Percentiles rank a stretch among this genome's conserved stretches.
Evolutionary conservation across 2,888 invertebrate species (phyloP).

Genomic region (Atethmia centrago): DNA sequence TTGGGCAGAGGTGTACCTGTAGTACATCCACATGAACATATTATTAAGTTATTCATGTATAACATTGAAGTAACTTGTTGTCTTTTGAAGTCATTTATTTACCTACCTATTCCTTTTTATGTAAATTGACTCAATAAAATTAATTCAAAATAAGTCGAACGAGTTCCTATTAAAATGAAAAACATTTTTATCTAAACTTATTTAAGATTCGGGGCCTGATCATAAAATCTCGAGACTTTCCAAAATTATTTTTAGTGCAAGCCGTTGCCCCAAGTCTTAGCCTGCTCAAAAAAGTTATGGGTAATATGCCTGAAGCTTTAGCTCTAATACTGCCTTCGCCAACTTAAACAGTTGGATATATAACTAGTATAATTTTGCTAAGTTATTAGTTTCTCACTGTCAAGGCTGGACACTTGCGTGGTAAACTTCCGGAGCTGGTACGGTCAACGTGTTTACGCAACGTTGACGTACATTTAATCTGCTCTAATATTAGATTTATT

Average conservation of each 20-base stretch:
- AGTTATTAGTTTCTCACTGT: slow-evolving; percentile 59
- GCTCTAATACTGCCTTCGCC: slow-evolving; percentile 40
- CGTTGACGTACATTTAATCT: slow-evolving; percentile 33
- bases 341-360: slow-evolving; percentile 25
- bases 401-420: slow-evolving; percentile 61
- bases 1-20: too few relatives aligned
- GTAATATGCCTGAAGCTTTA: slow-evolving; percentile 17
- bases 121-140: too few relatives aligned
- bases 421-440: slow-evolving; percentile 66
- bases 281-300: slow-evolving; percentile 18
- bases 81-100: background rate
- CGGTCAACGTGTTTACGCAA: slow-evolving; percentile 60
- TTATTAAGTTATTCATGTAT: background rate
- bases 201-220: too few relatives aligned
- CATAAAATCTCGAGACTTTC: too few relatives aligned
- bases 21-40: too few relatives aligned
- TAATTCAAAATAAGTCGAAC: too few relatives aligned
- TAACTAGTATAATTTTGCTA: slow-evolving; percentile 25
- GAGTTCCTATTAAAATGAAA: too few relatives aligned
- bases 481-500: slow-evolving; percentile 58
- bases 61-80: background rate
- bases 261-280: background rate
- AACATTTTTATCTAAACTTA: too few relatives aligned
- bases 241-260: background rate
- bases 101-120: too few relatives aligned